phyloP scores from a whole-genome alignment of 2,888 invertebrate genomes.

The Gandaritis pyraliata region DNA sequence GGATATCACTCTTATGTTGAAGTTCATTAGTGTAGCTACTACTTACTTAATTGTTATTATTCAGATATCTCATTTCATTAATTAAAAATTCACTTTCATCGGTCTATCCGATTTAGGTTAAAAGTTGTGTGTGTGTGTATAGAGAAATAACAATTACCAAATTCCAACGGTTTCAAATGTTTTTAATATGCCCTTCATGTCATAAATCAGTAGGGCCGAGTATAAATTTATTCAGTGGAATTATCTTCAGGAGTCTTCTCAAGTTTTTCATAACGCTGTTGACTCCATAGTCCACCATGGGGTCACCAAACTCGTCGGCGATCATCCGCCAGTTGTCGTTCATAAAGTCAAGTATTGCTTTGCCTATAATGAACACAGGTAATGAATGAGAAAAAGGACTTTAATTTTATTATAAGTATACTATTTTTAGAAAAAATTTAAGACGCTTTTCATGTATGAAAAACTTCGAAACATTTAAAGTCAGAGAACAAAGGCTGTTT shows the following conservation, averaged over 20 bases:
- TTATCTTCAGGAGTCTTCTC: slow-evolving; percentile 49
- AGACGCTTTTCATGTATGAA: too few relatives aligned
- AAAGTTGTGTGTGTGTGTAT: too few relatives aligned
- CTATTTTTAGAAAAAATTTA: too few relatives aligned
- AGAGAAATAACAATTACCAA: too few relatives aligned
- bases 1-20: slow-evolving; percentile 66
- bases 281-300: slow-evolving; percentile 61
- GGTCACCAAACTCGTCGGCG: slow-evolving; percentile 66
- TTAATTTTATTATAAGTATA: too few relatives aligned
- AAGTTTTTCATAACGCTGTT: slow-evolving; percentile 54
- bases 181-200: slow-evolving; percentile 5
- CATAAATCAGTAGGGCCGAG: slow-evolving; percentile 23
- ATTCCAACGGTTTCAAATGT: too few relatives aligned
- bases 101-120: too few relatives aligned
- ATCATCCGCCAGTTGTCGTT: slow-evolving; percentile 65
- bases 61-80: slow-evolving; percentile 59
- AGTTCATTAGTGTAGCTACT: slow-evolving; percentile 68
- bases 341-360: slow-evolving; percentile 61
- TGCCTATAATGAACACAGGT: slow-evolving; percentile 48
- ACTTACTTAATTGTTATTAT: slow-evolving; percentile 71
- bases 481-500: too few relatives aligned
- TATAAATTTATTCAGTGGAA: slow-evolving; percentile 52
- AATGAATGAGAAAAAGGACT: background rate
- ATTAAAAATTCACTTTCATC: background rate
- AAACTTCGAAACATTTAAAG: too few relatives aligned